phyloP scores from a whole-genome alignment of 2,797 vertebrate species.

The Pseudocheirus occidentalis region DNA sequence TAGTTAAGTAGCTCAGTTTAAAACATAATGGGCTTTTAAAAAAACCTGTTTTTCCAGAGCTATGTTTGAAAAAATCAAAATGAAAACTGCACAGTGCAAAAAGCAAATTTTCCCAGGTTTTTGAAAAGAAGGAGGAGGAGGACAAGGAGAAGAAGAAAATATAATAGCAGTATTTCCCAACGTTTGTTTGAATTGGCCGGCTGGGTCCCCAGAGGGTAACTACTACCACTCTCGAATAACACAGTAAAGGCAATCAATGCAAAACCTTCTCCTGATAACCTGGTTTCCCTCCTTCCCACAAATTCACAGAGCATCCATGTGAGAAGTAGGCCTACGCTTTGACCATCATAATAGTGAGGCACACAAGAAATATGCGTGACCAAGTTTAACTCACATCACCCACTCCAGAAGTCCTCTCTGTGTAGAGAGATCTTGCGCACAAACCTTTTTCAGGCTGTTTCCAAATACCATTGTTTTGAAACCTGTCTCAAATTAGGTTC shows the following conservation, averaged over 20 bases:
- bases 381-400: neutral
- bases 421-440: neutral
- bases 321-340: neutral
- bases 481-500: neutral
- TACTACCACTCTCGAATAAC: neutral
- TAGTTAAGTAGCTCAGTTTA: too few relatives aligned
- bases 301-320: neutral
- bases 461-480: neutral
- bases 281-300: neutral
- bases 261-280: neutral
- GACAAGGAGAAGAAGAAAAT: too few relatives aligned
- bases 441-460: neutral
- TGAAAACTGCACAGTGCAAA: too few relatives aligned
- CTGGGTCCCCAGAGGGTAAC: neutral
- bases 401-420: neutral
- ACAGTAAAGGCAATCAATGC: neutral
- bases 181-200: neutral
- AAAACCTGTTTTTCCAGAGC: too few relatives aligned
- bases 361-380: neutral
- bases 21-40: too few relatives aligned
- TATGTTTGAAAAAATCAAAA: too few relatives aligned
- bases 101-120: too few relatives aligned
- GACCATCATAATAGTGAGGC: neutral
- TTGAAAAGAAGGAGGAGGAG: neutral
- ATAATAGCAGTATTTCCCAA: neutral